These are phyloP conservation scores for Oxytorus armatus DNA, from an alignment of 2,888 invertebrate genomes.

Conservation along the genomic window DNA sequence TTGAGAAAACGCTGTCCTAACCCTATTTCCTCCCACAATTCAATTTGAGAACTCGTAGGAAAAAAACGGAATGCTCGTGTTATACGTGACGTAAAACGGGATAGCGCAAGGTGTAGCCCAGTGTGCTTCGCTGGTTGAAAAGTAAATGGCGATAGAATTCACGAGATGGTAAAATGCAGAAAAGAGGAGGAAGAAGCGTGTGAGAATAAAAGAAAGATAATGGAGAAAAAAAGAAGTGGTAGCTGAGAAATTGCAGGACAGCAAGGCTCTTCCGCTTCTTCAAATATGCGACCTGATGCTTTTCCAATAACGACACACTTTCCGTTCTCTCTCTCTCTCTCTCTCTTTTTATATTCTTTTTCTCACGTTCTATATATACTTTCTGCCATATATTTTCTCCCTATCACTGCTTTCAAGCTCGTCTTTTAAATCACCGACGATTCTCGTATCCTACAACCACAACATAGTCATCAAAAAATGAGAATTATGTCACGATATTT, in stretches of 20 bases:
- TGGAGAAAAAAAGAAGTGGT: slow-evolving; percentile 39
- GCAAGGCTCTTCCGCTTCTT: slow-evolving; percentile 40
- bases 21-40: neutral
- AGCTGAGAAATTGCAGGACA: slow-evolving; percentile 56
- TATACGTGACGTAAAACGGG: neutral
- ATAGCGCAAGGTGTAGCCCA: neutral
- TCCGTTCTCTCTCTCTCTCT: slow-evolving; percentile 1
- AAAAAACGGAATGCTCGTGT: no score
- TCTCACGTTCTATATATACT: neutral
- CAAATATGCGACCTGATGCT: slow-evolving; percentile 66
- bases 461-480: no score
- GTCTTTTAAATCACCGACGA: neutral
- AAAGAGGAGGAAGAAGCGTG: neutral
- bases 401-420: slow-evolving; percentile 5
- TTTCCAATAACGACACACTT: slow-evolving; percentile 66
- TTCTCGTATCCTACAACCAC: neutral
- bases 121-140: neutral
- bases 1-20: no score
- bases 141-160: neutral
- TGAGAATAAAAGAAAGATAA: slow-evolving; percentile 5
- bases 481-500: no score
- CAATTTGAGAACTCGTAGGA: no score
- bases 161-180: neutral
- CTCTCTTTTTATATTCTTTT: neutral
- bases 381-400: slow-evolving; percentile 26